Evolutionary conservation across 2,113 vertebrate genomes (phyloP).

Genomic region (Sinocyclocheilus maitianheensis): DNA sequence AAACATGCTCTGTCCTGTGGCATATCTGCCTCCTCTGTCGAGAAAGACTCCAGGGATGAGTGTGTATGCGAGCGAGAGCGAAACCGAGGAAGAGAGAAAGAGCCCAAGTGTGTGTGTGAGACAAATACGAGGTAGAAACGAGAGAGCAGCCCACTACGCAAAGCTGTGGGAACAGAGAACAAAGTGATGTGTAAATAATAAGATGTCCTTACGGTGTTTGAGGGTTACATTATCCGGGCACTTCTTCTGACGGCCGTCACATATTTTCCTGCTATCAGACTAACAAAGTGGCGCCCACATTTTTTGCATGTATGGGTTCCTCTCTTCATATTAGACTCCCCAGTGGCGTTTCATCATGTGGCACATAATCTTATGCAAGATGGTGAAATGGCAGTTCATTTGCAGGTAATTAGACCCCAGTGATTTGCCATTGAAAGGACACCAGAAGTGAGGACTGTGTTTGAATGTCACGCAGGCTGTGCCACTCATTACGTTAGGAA

Average conservation of each 20-base stretch:
- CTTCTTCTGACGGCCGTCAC: slow-evolving; percentile 64
- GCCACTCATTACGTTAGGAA: slow-evolving; percentile 37
- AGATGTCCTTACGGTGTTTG: slow-evolving; percentile 55
- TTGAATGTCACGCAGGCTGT: slow-evolving; percentile 56
- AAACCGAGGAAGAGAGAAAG: background rate
- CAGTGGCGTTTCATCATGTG: slow-evolving; percentile 81
- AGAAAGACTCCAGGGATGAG: slow-evolving; percentile 46
- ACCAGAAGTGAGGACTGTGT: slow-evolving; percentile 49
- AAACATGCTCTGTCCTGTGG: slow-evolving; percentile 50
- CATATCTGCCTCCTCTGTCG: slow-evolving; percentile 41
- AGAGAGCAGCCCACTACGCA: background rate
- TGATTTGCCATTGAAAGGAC: slow-evolving; percentile 76
- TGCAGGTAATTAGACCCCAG: slow-evolving; percentile 85
- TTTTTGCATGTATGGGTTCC: slow-evolving; percentile 65
- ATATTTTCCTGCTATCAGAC: slow-evolving; percentile 47
- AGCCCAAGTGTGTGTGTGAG: background rate
- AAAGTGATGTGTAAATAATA: slow-evolving; percentile 57
- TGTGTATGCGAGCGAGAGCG: background rate
- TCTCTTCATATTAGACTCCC: slow-evolving; percentile 70
- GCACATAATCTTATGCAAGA: slow-evolving; percentile 87
- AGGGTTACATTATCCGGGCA: slow-evolving; percentile 58
- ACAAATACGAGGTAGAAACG: background rate
- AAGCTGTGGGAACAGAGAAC: background rate
- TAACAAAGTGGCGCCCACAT: slow-evolving; percentile 57
- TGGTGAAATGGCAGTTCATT: slow-evolving; percentile 79